Conservation (phyloP, 2,888 invertebrate genomes). For the Podotricha telesiphe region DNA sequence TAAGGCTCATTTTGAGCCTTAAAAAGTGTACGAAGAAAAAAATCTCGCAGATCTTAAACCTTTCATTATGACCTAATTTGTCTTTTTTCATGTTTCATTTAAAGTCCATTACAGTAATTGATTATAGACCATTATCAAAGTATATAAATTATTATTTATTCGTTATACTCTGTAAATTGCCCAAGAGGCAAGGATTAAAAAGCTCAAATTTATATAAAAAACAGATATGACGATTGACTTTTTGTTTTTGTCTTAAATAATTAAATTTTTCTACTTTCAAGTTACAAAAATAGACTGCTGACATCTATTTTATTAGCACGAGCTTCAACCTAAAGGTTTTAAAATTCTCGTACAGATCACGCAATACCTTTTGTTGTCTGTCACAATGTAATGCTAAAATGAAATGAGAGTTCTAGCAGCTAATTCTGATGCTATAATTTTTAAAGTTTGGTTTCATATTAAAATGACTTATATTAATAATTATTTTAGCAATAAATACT, state of each 20-base stretch:
- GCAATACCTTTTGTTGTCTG: constrained; percentile 3
- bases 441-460: not conserved
- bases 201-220: too few relatives aligned
- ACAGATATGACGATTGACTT: too few relatives aligned
- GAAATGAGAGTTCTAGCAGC: not conserved
- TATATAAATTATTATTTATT: not conserved
- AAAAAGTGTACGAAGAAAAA: too few relatives aligned
- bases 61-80: not conserved
- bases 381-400: constrained; percentile 3
- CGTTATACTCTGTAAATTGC: too few relatives aligned
- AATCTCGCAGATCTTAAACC: not conserved
- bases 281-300: not conserved
- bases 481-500: not conserved
- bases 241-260: too few relatives aligned
- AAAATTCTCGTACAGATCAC: constrained; percentile 2
- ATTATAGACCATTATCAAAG: not conserved
- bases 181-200: too few relatives aligned
- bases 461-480: not conserved
- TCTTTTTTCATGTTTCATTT: constrained; percentile 7
- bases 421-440: constrained; percentile 1
- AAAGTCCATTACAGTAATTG: constrained; percentile 4
- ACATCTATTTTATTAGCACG: constrained; percentile 5
- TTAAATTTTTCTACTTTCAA: not conserved
- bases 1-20: too few relatives aligned
- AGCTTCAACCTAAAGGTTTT: constrained; percentile 2